These are phyloP conservation scores for Stylophora pistillata DNA, from an alignment of 64 coral and sea anemone species.

Conservation along the genomic window DNA sequence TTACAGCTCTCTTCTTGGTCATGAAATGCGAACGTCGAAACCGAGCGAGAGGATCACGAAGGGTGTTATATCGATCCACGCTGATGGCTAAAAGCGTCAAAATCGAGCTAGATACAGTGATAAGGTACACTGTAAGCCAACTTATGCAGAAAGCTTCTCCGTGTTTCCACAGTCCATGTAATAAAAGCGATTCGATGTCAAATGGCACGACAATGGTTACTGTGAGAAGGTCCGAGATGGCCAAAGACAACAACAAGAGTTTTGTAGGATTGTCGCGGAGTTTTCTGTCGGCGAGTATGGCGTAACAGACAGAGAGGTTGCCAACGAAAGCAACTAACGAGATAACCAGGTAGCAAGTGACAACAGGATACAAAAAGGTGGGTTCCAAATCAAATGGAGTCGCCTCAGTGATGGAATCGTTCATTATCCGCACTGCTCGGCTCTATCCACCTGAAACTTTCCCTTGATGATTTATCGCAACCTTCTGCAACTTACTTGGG, in stretches of 20 bases:
- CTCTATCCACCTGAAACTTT: no score
- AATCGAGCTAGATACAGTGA: conserved; percentile 81
- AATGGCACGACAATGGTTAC: conserved; percentile 60
- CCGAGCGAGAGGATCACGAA: no score
- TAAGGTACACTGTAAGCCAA: conserved; percentile 73
- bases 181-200: conserved; percentile 60
- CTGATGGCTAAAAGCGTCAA: conserved; percentile 85
- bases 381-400: no score
- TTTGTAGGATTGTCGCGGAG: conserved; percentile 45
- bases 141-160: conserved; percentile 50
- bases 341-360: no score
- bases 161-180: conserved; percentile 55
- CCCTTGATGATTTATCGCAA: no score
- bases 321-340: no score
- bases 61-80: conserved; percentile 72
- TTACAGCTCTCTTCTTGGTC: no score
- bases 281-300: conserved; percentile 26
- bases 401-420: no score
- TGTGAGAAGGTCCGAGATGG: conserved; percentile 59
- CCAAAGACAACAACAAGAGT: conserved; percentile 62
- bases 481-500: no score
- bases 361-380: no score
- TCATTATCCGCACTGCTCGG: no score
- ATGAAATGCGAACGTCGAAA: no score
- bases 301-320: conserved; percentile 55